Percentiles rank a stretch among this genome's conserved stretches.
These are phyloP conservation scores for Oscarella lobularis DNA, from an alignment of 37 sponge, comb jelly and placozoan species.

Conservation along the genomic window DNA sequence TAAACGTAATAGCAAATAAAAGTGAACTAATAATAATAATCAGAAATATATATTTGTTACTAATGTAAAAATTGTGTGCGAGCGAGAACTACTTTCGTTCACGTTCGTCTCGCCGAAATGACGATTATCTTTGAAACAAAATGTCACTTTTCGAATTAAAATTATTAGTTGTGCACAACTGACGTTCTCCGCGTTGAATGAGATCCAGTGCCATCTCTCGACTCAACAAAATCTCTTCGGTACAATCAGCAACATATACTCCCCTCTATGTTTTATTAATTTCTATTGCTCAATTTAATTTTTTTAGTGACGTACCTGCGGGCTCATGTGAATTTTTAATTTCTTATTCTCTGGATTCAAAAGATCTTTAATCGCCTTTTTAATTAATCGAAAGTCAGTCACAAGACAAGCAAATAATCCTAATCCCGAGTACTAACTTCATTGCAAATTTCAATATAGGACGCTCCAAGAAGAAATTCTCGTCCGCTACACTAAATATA, in stretches of 20 bases:
- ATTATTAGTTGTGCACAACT: not conserved
- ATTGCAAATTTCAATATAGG: conserved; percentile 90
- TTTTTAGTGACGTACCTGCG: conserved; percentile 14
- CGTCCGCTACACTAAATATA: conserved; percentile 23
- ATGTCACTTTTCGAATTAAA: not conserved
- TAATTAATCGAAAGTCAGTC: not conserved
- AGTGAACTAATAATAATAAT: not conserved
- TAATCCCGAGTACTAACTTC: conserved; percentile 31
- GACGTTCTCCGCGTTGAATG: not conserved
- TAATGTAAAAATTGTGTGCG: conserved; percentile 73
- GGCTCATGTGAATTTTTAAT: conserved; percentile 33
- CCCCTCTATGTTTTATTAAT: no score
- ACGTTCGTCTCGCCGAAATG: conserved; percentile 56
- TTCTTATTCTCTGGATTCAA: conserved; percentile 39
- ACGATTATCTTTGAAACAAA: conserved; percentile 30
- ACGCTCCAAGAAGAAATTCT: conserved; percentile 52
- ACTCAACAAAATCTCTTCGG: not conserved
- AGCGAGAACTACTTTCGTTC: conserved; percentile 77
- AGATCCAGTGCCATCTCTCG: not conserved
- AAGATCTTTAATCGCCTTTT: conserved; percentile 50
- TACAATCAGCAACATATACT: not conserved
- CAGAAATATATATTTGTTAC: conserved; percentile 1
- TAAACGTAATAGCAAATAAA: not conserved
- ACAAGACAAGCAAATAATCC: not conserved
- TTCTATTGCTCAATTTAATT: not conserved